phyloP scores from a whole-genome alignment of 2,797 vertebrate species.

The Mormyrops attenuatus region DNA sequence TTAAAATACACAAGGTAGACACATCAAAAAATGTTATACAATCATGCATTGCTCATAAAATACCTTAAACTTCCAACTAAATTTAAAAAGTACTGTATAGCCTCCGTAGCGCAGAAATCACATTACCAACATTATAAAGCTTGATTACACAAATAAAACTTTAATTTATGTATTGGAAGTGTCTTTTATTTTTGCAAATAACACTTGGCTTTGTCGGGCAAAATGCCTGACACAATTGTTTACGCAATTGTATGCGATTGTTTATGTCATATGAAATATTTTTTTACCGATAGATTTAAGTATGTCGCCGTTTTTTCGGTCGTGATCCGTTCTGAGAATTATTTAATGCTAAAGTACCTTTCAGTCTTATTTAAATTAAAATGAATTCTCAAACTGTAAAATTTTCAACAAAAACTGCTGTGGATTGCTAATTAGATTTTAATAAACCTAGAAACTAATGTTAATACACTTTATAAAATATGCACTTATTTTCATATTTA shows the following conservation, averaged over 20 bases:
- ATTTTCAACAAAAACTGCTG: neutral
- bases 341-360: neutral
- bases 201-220: neutral
- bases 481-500: neutral
- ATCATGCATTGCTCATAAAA: neutral
- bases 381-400: neutral
- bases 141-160: neutral
- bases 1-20: neutral
- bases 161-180: neutral
- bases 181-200: neutral
- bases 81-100: neutral
- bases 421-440: neutral
- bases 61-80: neutral
- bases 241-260: neutral
- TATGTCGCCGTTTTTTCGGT: neutral
- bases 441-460: neutral
- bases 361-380: neutral
- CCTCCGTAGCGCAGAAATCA: neutral
- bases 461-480: neutral
- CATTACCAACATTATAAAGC: neutral
- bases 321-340: neutral
- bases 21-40: neutral
- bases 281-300: neutral
- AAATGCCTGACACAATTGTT: neutral
- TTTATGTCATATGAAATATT: neutral